A percentile compares a stretch with the other conserved stretches of the same genome.
Conservation (phyloP, 2,888 invertebrate species). For the Tenthredo distinguenda region DNA sequence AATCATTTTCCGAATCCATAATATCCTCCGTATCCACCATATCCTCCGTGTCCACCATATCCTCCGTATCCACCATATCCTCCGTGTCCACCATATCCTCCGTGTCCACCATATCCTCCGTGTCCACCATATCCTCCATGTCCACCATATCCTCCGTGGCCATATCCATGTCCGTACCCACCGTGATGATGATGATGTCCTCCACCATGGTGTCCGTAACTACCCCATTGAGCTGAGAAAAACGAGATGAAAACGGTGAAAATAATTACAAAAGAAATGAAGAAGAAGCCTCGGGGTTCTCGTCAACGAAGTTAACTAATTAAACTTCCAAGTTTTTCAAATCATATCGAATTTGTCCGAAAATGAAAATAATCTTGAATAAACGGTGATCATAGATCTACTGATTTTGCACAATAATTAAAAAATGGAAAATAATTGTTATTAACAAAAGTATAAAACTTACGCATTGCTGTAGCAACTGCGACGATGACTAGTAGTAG, state of each 20-base stretch:
- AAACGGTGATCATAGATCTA: too few relatives aligned
- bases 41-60: neutral
- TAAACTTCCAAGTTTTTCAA: too few relatives aligned
- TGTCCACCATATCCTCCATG: neutral
- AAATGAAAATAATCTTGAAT: too few relatives aligned
- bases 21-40: slow-evolving; percentile 36
- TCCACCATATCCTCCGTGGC: slow-evolving; percentile 27
- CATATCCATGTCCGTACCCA: slow-evolving; percentile 9
- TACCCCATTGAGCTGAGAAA: neutral
- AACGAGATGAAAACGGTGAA: neutral
- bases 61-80: slow-evolving; percentile 16
- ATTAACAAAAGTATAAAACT: neutral
- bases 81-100: neutral
- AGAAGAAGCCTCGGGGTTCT: too few relatives aligned
- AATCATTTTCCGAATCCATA: slow-evolving; percentile 68
- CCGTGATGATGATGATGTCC: neutral
- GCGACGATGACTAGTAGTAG: neutral
- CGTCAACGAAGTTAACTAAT: too few relatives aligned
- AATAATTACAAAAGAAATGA: neutral
- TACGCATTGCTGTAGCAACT: neutral
- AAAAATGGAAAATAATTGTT: too few relatives aligned
- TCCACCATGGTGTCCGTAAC: neutral
- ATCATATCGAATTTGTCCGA: too few relatives aligned
- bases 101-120: neutral
- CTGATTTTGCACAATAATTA: too few relatives aligned